Evolutionary conservation across 37 sponge, comb jelly and placozoan genomes (phyloP), one percentile per base, ranked within the genome.

Genomic region (Halichondria panicea): DNA sequence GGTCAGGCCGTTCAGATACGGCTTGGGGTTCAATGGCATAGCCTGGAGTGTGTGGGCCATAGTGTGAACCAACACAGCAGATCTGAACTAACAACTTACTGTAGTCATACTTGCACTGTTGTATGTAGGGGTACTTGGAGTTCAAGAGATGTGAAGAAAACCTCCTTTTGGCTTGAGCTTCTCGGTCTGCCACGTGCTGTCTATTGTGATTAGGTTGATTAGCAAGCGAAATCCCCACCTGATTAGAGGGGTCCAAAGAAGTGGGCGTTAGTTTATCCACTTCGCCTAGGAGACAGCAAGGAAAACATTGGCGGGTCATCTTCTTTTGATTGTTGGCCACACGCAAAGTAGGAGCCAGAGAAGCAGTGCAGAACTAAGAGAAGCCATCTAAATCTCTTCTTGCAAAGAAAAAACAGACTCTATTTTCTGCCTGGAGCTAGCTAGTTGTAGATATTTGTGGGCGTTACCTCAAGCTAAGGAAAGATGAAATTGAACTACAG

Each of bases 11-110:
- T 87, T 95, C 63, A 98, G 86, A 77, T 93, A 98, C 39, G 99
- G 99, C 77, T 98, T 98, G 28, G 99, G 99, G 80, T 98, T 98
- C 34, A 98, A 66, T 0, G 96, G 93, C 73, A 97, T 85, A 55
- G 88, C 76, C 75, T 88, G 68, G 60, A 73, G 50, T 0, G 59
- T 7, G n/a, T 27, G 18, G 18, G 18, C 68, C 9, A 67, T 1
- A 34, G 74, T 45, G 70, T 25, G 70, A 69, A 24, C 8, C 5
- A 24, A 11, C 52, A 15, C 11, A 43, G 4, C 5, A 6, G 25
- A 69, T 46, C 13, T 4, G 9, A 45, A 4, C 46, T 66, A 9
- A 36, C 24, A 43, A 63, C 76, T 63, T 76, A 76, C 76, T 43
- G 76, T 50, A 63, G 64, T 76, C 0, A 6, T 30, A 31, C 7